phyloP scores from a whole-genome alignment of 2,113 vertebrate species.

The Limanda limanda region DNA sequence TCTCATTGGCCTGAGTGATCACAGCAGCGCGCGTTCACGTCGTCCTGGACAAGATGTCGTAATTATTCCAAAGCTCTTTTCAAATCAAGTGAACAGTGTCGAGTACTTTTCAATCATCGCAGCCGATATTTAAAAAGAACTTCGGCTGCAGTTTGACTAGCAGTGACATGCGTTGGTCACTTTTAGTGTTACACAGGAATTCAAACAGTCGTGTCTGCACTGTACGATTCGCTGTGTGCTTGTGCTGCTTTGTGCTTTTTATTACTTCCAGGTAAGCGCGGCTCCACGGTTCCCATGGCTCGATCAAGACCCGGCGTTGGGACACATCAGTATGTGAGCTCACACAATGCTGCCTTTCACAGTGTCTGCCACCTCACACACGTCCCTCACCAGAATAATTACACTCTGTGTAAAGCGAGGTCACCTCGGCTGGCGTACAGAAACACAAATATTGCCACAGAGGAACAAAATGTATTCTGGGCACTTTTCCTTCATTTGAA shows the following conservation, averaged over 20 bases:
- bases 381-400: constrained; percentile 81
- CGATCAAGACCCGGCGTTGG: constrained; percentile 54
- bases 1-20: constrained; percentile 71
- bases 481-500: constrained; percentile 73
- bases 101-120: neutral
- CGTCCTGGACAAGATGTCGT: constrained; percentile 34
- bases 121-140: constrained; percentile 23
- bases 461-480: constrained; percentile 83
- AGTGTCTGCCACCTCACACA: constrained; percentile 74
- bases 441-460: constrained; percentile 84
- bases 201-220: constrained; percentile 1
- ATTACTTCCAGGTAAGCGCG: constrained; percentile 51
- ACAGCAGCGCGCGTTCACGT: constrained; percentile 34
- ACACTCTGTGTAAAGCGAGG: constrained; percentile 76
- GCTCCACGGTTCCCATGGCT: constrained; percentile 58
- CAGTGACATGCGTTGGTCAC: neutral
- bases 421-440: constrained; percentile 79
- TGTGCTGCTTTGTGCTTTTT: constrained; percentile 50
- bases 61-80: constrained; percentile 44
- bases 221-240: constrained; percentile 14
- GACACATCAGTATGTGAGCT: constrained; percentile 74
- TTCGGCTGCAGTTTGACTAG: neutral
- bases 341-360: constrained; percentile 84
- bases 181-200: neutral
- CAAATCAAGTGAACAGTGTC: constrained; percentile 21